phyloP scores from a whole-genome alignment of 2,888 invertebrate species.

The Teinopalpus imperialis region DNA sequence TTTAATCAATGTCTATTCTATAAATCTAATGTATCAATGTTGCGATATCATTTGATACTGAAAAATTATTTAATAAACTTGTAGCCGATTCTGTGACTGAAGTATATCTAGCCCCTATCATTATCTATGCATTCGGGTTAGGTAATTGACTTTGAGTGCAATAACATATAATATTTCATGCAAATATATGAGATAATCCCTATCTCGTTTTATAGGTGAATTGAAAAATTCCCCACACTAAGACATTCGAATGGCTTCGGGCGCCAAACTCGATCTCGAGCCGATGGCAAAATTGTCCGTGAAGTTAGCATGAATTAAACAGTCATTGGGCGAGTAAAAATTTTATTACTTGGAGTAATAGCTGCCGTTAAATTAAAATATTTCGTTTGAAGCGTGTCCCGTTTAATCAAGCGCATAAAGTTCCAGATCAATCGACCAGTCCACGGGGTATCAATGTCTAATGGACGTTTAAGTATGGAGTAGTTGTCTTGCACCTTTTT shows the following conservation, averaged over 20 bases:
- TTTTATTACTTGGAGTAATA: constrained; percentile 29
- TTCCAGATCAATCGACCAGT: constrained; percentile 12
- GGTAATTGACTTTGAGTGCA: constrained; percentile 7
- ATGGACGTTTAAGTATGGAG: constrained; percentile 9
- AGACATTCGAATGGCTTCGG: constrained; percentile 9
- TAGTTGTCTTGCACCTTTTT: constrained; percentile 1
- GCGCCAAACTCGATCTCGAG: constrained; percentile 4
- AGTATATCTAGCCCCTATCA: constrained; percentile 5
- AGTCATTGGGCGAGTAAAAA: constrained; percentile 30
- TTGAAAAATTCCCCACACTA: constrained; percentile 6
- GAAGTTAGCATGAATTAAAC: constrained; percentile 28
- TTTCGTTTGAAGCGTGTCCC: constrained; percentile 17
- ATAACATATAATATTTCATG: constrained; percentile 6
- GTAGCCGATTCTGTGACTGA: too few species aligned
- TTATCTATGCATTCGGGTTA: constrained; percentile 17
- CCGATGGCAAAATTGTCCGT: constrained; percentile 14
- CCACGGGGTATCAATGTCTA: constrained; percentile 20
- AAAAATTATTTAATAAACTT: too few species aligned
- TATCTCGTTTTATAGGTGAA: constrained; percentile 8
- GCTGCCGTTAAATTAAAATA: constrained; percentile 34
- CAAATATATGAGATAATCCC: constrained; percentile 12
- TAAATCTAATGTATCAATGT: too few species aligned
- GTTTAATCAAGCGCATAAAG: constrained; percentile 16
- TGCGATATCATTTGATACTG: too few species aligned
- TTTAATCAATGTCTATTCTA: too few species aligned